Evolutionary conservation across 1,140 invertebrate species (phyloP), one percentile per base, ranked within the genome.

Genomic region (Geopemphigus sp.): DNA sequence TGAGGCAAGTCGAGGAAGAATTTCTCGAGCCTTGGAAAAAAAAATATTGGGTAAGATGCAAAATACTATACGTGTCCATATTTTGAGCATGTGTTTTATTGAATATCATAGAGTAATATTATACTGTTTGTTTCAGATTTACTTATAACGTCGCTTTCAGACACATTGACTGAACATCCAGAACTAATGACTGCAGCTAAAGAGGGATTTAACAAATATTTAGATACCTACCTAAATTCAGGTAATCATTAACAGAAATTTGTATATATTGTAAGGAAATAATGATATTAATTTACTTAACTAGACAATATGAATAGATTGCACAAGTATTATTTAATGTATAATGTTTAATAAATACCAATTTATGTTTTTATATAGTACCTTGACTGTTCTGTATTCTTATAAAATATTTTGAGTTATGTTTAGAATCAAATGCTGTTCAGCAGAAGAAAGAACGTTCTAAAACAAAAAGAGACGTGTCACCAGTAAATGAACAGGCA

Each of bases 21-120:
- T 92, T 64, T 91, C 91, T 1, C 85, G 89, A 80, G 87, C 88
- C 76, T 86, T 92, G 80, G 90, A 92, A 84, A 91, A 91, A 86
- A 92, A 91, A 88, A 89, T 93, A 19, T 87, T 92, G 73, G 89
- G 91, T 92, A 85, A 85, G 84, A 81, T 50, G 10, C 22, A 10
- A 57, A 19, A 3, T 19, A 1, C 47, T 5, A 50, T 50, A 12
- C 11, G 1, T 8, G 14, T 50, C 8, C 12, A 11, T 50, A 50
- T 50, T 50, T 50, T 12, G 10, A 8, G 1, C 47, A 1, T 50
- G 14, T 50, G 14, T 50, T 50, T 45, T 45, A 45, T 45, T 45
- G 11, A 50, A 50, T 50, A 14, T 50, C 12, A 50, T 50, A 50
- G 32, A 50, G 11, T 50, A 12, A 50, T 14, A 50, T 50, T 50